Conservation (phyloP, 2,888 invertebrate species). For the Drosophila emarginata region DNA sequence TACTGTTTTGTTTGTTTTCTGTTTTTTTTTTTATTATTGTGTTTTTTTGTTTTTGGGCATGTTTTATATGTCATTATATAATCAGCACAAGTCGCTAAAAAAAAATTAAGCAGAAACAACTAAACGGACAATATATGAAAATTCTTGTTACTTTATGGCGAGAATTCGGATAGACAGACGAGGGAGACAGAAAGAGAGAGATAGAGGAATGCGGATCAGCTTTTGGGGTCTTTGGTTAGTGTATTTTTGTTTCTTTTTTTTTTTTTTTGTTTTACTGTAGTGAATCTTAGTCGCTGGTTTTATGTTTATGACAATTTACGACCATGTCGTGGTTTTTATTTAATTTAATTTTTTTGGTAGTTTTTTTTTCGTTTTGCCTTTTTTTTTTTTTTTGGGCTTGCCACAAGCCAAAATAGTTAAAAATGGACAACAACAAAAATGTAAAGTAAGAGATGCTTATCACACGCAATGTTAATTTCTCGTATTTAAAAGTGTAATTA, state of each 20-base stretch:
- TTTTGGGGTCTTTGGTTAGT: slow-evolving; percentile 19
- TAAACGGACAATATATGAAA: slow-evolving; percentile 27
- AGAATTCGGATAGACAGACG: neutral
- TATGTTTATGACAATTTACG: slow-evolving; percentile 67
- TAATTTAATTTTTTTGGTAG: slow-evolving; percentile 26
- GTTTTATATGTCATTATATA: slow-evolving; percentile 74
- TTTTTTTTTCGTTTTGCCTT: slow-evolving; percentile 17
- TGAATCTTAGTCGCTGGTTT: slow-evolving; percentile 35
- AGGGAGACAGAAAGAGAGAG: neutral
- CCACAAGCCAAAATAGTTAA: slow-evolving; percentile 28
- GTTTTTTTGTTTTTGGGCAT: slow-evolving; percentile 67
- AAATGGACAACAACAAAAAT: slow-evolving; percentile 34
- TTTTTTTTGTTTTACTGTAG: neutral
- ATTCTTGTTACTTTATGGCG: slow-evolving; percentile 2
- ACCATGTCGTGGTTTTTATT: slow-evolving; percentile 52
- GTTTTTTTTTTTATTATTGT: slow-evolving; percentile 45
- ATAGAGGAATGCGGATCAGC: neutral
- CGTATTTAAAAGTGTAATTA: slow-evolving; percentile 76
- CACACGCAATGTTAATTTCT: slow-evolving; percentile 69
- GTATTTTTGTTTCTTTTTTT: neutral
- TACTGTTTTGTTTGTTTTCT: neutral
- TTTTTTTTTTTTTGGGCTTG: slow-evolving; percentile 39
- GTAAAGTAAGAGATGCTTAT: slow-evolving; percentile 58
- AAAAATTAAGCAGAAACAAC: slow-evolving; percentile 56
- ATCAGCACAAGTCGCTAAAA: slow-evolving; percentile 71